Base-by-base conservation (phyloP, 2,888 invertebrate species). In the Euzophera pinguis region DNA sequence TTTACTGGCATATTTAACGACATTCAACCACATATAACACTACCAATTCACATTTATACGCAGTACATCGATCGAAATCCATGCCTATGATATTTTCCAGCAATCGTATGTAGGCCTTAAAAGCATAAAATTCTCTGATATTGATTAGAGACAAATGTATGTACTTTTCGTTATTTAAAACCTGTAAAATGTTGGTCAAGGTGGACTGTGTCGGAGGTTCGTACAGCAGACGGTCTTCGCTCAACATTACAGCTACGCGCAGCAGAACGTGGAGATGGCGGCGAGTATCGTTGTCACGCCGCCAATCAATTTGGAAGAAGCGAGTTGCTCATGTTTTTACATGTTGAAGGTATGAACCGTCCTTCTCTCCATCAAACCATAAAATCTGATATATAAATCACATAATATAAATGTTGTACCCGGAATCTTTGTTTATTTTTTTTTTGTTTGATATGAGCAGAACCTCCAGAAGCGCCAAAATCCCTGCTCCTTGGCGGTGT, bases 281-380 rank as follows among this genome's bases (percentile, higher is more conserved):
- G 95, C 48, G 91, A 93, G 59, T 95, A 95, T 78, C 92, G 93
- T 64, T 95, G 95, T 69, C 91, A 92, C 17, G 94, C 94, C 0
- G 92, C 92, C 71, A 95, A 95, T 79, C 92, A 91, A 22, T 94
- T 92, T 65, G 95, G 95, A 1, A 88, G 92, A 41, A 92, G 92
- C 62, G 94, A 94, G 61, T 92, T 92, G 61, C 73, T 91, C 12
- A 90, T 94, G 64, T 92, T 91, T 70, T 84, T 95, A 39, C 92
- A 92, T 17, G 93, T 95, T 3, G 94, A 94, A 85, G 92, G 92
- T 92, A 64, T 27, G 17, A 2, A 7, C 2, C 6, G 5, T n/a
- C n/a, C n/a, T n/a, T n/a, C n/a, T n/a, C n/a, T n/a, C 14, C 9
- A 12, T 37, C 3, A 32, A 9, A 10, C 7, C 1, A 10, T 22